phyloP scores from a whole-genome alignment of 2,113 vertebrate genomes.

The Martes martes region DNA sequence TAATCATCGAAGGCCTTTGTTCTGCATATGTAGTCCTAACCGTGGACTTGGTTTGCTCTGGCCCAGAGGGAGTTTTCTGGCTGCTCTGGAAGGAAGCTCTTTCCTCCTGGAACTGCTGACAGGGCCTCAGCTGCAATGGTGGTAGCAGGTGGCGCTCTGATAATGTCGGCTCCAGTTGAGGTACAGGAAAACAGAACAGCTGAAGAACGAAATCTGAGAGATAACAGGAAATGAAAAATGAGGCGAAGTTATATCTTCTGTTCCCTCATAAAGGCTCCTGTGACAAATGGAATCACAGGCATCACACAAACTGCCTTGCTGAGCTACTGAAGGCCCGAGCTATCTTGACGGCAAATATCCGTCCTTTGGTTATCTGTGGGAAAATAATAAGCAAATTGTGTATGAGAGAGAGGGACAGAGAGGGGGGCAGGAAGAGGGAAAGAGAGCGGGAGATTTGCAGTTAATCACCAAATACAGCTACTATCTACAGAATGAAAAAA shows the following conservation, averaged over 20 bases:
- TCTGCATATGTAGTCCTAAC: background rate
- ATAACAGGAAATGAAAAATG: slow-evolving; percentile 76
- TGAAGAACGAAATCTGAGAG: slow-evolving; percentile 75
- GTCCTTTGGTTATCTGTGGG: slow-evolving; percentile 64
- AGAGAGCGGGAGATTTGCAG: background rate
- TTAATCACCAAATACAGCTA: slow-evolving; percentile 32
- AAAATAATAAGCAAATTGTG: slow-evolving; percentile 66
- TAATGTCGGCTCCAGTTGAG: slow-evolving; percentile 53
- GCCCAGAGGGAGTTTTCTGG: background rate
- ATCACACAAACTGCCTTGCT: slow-evolving; percentile 63
- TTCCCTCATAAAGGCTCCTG: slow-evolving; percentile 69
- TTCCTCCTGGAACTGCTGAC: background rate
- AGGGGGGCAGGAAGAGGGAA: too few species aligned
- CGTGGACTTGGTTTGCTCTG: background rate
- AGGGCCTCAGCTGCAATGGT: slow-evolving; percentile 27
- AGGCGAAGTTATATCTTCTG: slow-evolving; percentile 77
- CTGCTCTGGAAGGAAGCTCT: background rate
- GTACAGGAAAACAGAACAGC: slow-evolving; percentile 67
- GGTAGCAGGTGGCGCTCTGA: slow-evolving; percentile 37
- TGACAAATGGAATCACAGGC: slow-evolving; percentile 73
- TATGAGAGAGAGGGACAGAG: background rate
- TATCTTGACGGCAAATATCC: slow-evolving; percentile 73
- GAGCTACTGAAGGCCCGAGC: slow-evolving; percentile 54
- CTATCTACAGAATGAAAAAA: slow-evolving; percentile 8
- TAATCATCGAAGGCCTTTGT: background rate